Conservation (phyloP, 2,113 vertebrate species). For the Mastomys natalensis region DNA sequence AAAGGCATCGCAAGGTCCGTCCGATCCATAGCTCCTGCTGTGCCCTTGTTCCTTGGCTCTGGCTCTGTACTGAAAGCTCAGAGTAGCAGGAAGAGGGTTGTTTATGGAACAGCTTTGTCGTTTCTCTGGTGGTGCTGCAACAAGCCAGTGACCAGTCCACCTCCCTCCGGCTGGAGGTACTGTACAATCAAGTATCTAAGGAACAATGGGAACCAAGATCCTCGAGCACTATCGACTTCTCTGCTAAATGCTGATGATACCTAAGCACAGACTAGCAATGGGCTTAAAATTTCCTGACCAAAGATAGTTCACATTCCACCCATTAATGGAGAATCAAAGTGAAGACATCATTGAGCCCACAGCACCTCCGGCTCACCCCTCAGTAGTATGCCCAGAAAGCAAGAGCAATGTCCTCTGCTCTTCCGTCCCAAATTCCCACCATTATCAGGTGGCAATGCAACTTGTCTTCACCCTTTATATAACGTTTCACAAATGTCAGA, state of each 20-base stretch:
- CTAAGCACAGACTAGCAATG: background rate
- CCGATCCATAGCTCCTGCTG: background rate
- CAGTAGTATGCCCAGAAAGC: background rate
- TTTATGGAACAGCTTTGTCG: background rate
- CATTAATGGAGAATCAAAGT: background rate
- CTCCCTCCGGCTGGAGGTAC: background rate
- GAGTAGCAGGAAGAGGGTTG: background rate
- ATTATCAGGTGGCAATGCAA: background rate
- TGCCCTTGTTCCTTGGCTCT: background rate
- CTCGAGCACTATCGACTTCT: background rate
- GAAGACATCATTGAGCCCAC: background rate
- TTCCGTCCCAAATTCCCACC: background rate
- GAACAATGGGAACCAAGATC: background rate
- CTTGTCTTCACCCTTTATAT: background rate
- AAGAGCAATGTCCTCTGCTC: background rate
- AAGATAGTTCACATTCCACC: background rate
- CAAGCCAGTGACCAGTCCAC: background rate
- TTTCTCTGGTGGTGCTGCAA: background rate
- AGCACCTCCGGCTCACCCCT: background rate
- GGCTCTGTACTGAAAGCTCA: background rate
- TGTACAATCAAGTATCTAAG: background rate
- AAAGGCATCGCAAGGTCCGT: background rate
- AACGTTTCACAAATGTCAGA: background rate
- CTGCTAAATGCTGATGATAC: background rate
- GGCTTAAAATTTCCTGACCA: background rate